Percentiles rank a stretch among this genome's conserved stretches.
phyloP scores from a whole-genome alignment of 1,140 invertebrate genomes.

The Diprion similis region DNA sequence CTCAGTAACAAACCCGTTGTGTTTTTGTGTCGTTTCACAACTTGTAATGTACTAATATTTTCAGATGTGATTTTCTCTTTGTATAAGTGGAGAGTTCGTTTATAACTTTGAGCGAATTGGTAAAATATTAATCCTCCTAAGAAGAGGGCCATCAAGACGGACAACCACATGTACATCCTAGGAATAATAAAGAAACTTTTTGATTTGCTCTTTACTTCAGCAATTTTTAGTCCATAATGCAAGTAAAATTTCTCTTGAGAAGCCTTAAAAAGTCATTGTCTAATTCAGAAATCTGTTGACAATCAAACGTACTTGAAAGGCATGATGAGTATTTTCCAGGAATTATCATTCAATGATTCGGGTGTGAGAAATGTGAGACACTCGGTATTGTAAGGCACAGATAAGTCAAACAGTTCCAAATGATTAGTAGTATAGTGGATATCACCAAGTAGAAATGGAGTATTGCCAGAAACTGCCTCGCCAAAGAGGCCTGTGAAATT shows the following conservation, averaged over 20 bases:
- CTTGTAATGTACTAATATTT: slow-evolving; percentile 36
- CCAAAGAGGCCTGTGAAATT: slow-evolving; percentile 73
- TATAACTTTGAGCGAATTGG: slow-evolving; percentile 58
- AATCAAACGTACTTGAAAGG: slow-evolving; percentile 77
- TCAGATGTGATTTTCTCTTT: slow-evolving; percentile 28
- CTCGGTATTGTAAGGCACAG: slow-evolving; percentile 79
- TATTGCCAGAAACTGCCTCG: slow-evolving; percentile 71
- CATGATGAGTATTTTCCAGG: slow-evolving; percentile 81
- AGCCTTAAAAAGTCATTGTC: slow-evolving; percentile 45
- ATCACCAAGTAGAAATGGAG: slow-evolving; percentile 79
- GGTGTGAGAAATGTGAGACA: slow-evolving; percentile 85
- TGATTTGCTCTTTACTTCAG: slow-evolving; percentile 18
- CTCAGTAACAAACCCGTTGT: slow-evolving; percentile 11
- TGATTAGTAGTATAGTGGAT: slow-evolving; percentile 76
- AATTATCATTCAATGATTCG: slow-evolving; percentile 78
- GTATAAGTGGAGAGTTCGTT: slow-evolving; percentile 48
- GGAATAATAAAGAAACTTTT: slow-evolving; percentile 30
- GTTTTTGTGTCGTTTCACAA: slow-evolving; percentile 28
- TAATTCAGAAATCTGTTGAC: slow-evolving; percentile 40
- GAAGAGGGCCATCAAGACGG: slow-evolving; percentile 66
- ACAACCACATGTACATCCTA: slow-evolving; percentile 70
- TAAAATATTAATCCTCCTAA: slow-evolving; percentile 66
- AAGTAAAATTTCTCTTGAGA: slow-evolving; percentile 15
- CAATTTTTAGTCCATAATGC: not conserved
- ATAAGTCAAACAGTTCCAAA: slow-evolving; percentile 74